Base-by-base conservation (phyloP, 2,888 invertebrate species). In the Willowsia nigromaculata region DNA sequence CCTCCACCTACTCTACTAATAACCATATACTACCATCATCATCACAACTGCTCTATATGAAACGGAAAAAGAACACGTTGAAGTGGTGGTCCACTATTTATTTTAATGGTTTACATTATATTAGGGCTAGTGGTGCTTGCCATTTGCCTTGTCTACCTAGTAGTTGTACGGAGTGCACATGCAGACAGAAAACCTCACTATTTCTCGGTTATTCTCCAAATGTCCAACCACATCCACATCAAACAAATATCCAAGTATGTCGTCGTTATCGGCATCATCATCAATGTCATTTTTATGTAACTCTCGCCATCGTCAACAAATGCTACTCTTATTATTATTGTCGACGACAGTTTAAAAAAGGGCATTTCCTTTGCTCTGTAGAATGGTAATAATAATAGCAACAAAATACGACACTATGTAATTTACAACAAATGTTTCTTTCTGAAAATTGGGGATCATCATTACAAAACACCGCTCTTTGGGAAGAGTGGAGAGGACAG, bases 351-450 rank as follows among this genome's bases (percentile, higher is more conserved):
- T 84, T 87, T 87, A 56, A 81, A 71, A 81, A 71, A 71, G 33
- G 71, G 65, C 71, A 74, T 74, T 81, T 71, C 87, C 74, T 71
- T 53, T 27, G 6, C 68, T 68, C 15, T 68, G 30, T 83, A 1
- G 6, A 5, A 7, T 13, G 15, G 25, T 74, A 74, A 47, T 78
- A 22, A 30, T 78, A 78, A 78, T 1, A 78, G 13, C n/a, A 43
- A 50, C 47, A 27, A 37, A 11, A 71, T 33, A 40, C 22, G 30
- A 15, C 27, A 81, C 11, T 85, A 18, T 78, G 78, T 85, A 85
- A 85, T 85, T 85, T 85, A 71, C 65, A 85, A 78, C 85, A 85
- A 85, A 85, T 85, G 85, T 78, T 85, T 76, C 62, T 76, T 27
- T 78, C 30, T 30, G 83, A 18, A 37, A 81, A 37, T 81, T 81